Conservation (phyloP, 1,140 invertebrate genomes). For the Cecropterus lyciades region DNA sequence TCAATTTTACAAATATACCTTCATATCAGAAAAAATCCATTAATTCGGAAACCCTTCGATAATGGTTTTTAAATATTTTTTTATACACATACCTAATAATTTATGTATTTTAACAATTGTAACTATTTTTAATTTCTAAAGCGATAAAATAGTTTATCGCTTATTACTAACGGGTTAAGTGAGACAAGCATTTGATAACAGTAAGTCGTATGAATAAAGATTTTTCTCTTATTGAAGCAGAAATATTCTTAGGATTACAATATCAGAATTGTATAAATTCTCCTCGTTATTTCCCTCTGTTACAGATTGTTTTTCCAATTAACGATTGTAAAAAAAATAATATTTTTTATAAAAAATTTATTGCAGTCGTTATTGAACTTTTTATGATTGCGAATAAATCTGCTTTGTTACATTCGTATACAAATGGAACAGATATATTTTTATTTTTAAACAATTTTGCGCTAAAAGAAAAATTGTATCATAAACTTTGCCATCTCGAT, state of each 20-base stretch:
- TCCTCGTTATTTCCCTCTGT: slow-evolving; percentile 5
- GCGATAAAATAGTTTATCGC: slow-evolving; percentile 5
- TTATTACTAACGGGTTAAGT: not conserved
- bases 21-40: no score
- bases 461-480: no score
- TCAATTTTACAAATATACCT: no score
- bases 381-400: not conserved
- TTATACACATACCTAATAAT: not conserved
- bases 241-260: slow-evolving; percentile 13
- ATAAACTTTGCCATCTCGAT: no score
- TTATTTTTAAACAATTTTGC: no score
- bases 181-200: slow-evolving; percentile 1
- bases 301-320: slow-evolving; percentile 24
- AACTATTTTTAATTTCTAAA: not conserved
- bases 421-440: no score
- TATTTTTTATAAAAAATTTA: slow-evolving; percentile 1
- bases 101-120: no score
- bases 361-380: not conserved
- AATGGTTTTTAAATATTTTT: not conserved
- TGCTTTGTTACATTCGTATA: not conserved
- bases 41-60: no score
- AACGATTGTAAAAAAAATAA: not conserved
- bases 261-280: slow-evolving; percentile 20
- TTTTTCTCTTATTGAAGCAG: slow-evolving; percentile 22
- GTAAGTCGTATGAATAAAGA: slow-evolving; percentile 13